phyloP scores from a whole-genome alignment of 2,888 invertebrate genomes.

The Luffia ferchaultella region DNA sequence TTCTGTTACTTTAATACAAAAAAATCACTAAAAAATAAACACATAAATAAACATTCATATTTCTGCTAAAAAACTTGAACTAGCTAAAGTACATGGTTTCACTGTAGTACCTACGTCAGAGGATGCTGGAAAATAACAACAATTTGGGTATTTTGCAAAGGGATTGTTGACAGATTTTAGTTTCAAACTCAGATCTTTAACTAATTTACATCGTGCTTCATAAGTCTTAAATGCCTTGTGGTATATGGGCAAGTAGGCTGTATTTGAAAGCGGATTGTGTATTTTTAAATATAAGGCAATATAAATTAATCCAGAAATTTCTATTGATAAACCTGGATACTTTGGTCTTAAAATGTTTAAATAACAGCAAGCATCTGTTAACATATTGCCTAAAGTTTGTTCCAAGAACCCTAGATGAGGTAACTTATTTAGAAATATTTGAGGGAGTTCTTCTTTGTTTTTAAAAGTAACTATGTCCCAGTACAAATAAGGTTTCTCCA shows the following conservation, averaged over 20 bases:
- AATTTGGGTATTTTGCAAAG: constrained; percentile 48
- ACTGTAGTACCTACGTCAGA: neutral
- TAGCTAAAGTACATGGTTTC: neutral
- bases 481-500: constrained; percentile 56
- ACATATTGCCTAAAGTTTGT: constrained; percentile 60
- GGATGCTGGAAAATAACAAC: constrained; percentile 17
- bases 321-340: constrained; percentile 62
- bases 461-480: constrained; percentile 49
- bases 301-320: constrained; percentile 58
- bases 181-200: constrained; percentile 39
- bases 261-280: constrained; percentile 38
- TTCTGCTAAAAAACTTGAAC: neutral
- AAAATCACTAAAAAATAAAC: too few relatives aligned
- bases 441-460: constrained; percentile 33
- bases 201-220: constrained; percentile 38
- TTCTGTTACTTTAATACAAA: too few relatives aligned
- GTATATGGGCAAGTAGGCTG: constrained; percentile 32
- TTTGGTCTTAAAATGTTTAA: constrained; percentile 64
- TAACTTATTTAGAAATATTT: constrained; percentile 47
- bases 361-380: constrained; percentile 62
- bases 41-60: neutral
- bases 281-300: constrained; percentile 67
- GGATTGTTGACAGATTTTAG: constrained; percentile 67
- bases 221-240: constrained; percentile 34
- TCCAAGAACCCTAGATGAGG: constrained; percentile 69